Conservation (phyloP, 1,140 invertebrate genomes). For the Thalassaphorura encarpata region DNA sequence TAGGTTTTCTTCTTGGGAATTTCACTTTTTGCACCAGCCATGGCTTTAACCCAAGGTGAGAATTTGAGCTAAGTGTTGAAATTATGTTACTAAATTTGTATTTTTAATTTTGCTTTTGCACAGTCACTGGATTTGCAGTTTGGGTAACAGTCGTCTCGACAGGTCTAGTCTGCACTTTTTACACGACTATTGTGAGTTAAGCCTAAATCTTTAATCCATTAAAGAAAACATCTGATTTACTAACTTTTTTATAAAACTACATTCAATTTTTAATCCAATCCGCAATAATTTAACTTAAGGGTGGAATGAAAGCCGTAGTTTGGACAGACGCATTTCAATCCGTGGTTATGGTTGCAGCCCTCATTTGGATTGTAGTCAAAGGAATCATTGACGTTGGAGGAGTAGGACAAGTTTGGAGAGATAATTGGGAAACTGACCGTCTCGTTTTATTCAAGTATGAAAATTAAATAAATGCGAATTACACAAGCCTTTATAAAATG, state of each 20-base stretch:
- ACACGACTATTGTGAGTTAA: constrained; percentile 12
- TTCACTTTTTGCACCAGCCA: constrained; percentile 29
- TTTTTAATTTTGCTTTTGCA: no score
- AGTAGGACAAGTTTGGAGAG: constrained; percentile 48
- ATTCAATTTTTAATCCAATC: neutral
- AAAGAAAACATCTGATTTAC: neutral
- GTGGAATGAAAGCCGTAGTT: constrained; percentile 17
- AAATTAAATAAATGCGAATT: no score
- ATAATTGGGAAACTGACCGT: constrained; percentile 56
- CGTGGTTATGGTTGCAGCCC: constrained; percentile 11
- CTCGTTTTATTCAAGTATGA: constrained; percentile 67
- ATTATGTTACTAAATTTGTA: no score
- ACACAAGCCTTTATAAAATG: no score
- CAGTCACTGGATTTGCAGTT: constrained; percentile 18
- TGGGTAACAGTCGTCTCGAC: constrained; percentile 16
- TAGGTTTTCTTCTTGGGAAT: constrained; percentile 31
- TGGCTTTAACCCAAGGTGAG: constrained; percentile 18
- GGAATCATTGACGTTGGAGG: constrained; percentile 59
- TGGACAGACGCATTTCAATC: constrained; percentile 17
- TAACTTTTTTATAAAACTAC: neutral
- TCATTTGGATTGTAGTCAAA: constrained; percentile 7
- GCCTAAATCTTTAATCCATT: no score
- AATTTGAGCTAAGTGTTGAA: no score
- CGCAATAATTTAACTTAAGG: neutral
- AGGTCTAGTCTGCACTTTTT: constrained; percentile 18